Base-by-base conservation (phyloP, 2,113 vertebrate genomes). In the Pheucticus melanocephalus region DNA sequence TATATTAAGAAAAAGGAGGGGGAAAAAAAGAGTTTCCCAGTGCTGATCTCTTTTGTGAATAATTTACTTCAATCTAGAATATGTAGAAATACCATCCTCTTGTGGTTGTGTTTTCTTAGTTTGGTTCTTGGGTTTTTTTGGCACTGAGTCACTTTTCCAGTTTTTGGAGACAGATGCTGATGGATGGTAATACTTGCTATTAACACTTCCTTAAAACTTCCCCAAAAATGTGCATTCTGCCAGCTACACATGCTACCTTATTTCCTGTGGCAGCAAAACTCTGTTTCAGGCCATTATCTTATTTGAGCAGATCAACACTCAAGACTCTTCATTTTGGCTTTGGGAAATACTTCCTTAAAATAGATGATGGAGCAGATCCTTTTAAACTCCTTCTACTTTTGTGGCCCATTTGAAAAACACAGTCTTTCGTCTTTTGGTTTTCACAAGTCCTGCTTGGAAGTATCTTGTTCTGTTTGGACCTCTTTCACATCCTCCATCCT, bases 1-100 rank as follows among this genome's bases (percentile, higher is more conserved):
- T 88, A 65, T 61, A 59, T 65, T 54, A 39, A 75, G n/a, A 33
- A 82, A 65, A 65, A 51, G 8, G 31, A 33, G 48, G 31, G 13
- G 27, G 3, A 3, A 1, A 13, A 28, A 28, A 30, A 35, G 7
- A 80, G 63, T 60, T 94, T 66, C 90, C 51, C 44, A 82, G 91
- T 70, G 61, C 76, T 78, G 15, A 87, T 90, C 93, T 51, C n/a
- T 86, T 77, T 79, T 83, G 89, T 94, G 85, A 72, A 15, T 88
- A 86, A 85, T 65, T 70, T 94, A 20, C 60, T 71, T 93, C 42
- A 35, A 2, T 68, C 45, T 40, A 65, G 69, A 84, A 23, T 51
- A 27, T 30, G 7, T 51, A 61, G 72, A 90, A 81, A n/a, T 4
- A 11, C 28, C 92, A 90, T 92, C 91, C 31, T 87, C 77, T 87